phyloP scores from a whole-genome alignment of 1,140 invertebrate species.

The Lordiphosa mommai region DNA sequence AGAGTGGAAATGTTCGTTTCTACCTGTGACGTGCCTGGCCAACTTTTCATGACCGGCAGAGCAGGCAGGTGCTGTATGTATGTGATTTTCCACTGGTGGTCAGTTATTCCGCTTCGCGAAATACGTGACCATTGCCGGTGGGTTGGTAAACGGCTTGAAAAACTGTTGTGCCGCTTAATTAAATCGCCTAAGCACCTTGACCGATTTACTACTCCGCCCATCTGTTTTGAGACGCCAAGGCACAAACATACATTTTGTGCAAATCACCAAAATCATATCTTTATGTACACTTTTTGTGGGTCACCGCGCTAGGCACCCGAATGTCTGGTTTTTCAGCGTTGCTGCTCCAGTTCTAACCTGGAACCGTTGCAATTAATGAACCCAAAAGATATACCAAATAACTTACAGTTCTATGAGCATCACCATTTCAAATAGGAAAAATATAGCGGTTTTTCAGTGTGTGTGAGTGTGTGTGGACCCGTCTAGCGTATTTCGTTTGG shows the following conservation, averaged over 20 bases:
- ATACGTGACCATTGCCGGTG: constrained; percentile 52
- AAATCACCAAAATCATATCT: constrained; percentile 69
- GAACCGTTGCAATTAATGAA: constrained; percentile 66
- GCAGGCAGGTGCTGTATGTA: constrained; percentile 18
- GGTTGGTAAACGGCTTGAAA: constrained; percentile 9
- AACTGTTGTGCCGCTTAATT: constrained; percentile 52
- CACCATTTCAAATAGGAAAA: constrained; percentile 31
- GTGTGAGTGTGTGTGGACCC: constrained; percentile 47
- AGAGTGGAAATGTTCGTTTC: constrained; percentile 11
- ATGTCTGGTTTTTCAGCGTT: constrained; percentile 18
- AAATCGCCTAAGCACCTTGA: constrained; percentile 72
- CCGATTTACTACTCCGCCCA: constrained; percentile 37
- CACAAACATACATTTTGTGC: constrained; percentile 44
- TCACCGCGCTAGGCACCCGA: constrained; percentile 21
- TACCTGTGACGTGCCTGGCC: constrained; percentile 42
- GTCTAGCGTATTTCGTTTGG: constrained; percentile 44
- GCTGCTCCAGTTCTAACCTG: constrained; percentile 49
- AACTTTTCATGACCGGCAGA: constrained; percentile 46
- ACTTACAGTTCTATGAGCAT: constrained; percentile 23
- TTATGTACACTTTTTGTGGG: constrained; percentile 31
- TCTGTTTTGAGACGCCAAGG: not conserved
- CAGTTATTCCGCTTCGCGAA: constrained; percentile 53
- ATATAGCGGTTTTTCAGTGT: constrained; percentile 22
- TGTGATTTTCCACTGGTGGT: constrained; percentile 35
- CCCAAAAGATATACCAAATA: constrained; percentile 9